A percentile compares a stretch with the other conserved stretches of the same genome.
Evolutionary conservation across 2,888 invertebrate species (phyloP).

Genomic region (Microctonus aethiopoides): DNA sequence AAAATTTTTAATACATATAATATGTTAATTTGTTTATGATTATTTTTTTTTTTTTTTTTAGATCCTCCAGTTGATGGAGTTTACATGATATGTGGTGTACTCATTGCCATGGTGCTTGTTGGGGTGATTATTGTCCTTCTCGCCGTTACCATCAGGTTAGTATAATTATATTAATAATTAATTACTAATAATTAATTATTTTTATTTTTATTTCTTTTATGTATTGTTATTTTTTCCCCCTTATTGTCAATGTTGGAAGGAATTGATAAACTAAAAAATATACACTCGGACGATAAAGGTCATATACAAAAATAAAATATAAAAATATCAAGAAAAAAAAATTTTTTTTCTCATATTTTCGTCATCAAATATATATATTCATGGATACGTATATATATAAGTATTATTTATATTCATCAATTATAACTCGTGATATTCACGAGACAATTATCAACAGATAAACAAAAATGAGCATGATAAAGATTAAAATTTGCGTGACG

Average conservation of each 20-base stretch:
- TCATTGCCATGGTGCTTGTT: constrained; percentile 85
- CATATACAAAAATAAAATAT: too few relatives aligned
- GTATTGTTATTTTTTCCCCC: not conserved
- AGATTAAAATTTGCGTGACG: not conserved
- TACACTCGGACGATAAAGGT: not conserved
- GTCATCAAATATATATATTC: too few relatives aligned
- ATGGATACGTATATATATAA: too few relatives aligned
- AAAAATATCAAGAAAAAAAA: not conserved
- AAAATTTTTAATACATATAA: not conserved
- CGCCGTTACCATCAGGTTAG: constrained; percentile 87
- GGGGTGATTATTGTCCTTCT: constrained; percentile 83
- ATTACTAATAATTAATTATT: constrained; percentile 39
- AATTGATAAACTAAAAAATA: constrained; percentile 6
- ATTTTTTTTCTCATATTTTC: not conserved
- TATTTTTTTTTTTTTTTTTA: constrained; percentile 70
- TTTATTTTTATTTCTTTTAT: not conserved
- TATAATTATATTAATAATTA: too few relatives aligned
- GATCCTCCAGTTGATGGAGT: constrained; percentile 85
- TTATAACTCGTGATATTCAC: too few relatives aligned
- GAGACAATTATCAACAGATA: not conserved
- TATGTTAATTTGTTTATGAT: not conserved
- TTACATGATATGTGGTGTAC: constrained; percentile 86
- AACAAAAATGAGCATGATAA: not conserved
- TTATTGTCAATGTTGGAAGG: constrained; percentile 22
- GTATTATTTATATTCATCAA: too few relatives aligned